Base-by-base conservation (phyloP, 2,888 invertebrate genomes). In the Ochropleura plecta region DNA sequence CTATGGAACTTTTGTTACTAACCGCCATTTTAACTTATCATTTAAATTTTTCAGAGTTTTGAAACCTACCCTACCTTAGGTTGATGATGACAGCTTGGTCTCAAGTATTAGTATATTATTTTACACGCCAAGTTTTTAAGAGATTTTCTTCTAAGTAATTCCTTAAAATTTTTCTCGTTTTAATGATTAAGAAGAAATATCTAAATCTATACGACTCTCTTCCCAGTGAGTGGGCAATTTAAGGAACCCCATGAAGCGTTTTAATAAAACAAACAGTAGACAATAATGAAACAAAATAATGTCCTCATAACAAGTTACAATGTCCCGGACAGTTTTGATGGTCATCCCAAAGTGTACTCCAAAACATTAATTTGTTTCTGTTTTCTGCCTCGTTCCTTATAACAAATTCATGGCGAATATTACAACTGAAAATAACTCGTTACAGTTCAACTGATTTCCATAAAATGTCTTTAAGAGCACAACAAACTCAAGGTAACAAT, bases 401-500 rank as follows among this genome's bases (percentile, higher is more conserved):
- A 2, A 3, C 10, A 53, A 44, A 30, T 49, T 7, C 48, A 20
- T 57, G 44, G 14, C 3, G n/a, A 64, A 59, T 20, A 51, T 48
- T 53, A 10, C 9, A 57, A 51, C 12, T 64, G 16, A 55, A 57
- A 40, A 63, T 20, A 67, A 79, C 12, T n/a, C 44, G 46, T 40
- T 46, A 64, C 5, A 51, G 20, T 20, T 53, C 20, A 46, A 53
- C 40, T 49, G 18, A 72, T 40, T 16, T 48, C 51, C 63, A 71
- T 67, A 63, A 71, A 75, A 67, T 60, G 10, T 30, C 60, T 20
- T 63, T 12, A 63, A 76, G 53, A 46, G 30, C 9, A 69, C 53
- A 73, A 67, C 44, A 84, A 64, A 79, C 70, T 73, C 67, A 73
- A 49, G 46, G 64, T 70, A 72, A 78, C 70, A 75, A 83, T 80